Evolutionary conservation across 2,888 invertebrate genomes (phyloP).

Genomic region (Enoplolaimus lenunculus): DNA sequence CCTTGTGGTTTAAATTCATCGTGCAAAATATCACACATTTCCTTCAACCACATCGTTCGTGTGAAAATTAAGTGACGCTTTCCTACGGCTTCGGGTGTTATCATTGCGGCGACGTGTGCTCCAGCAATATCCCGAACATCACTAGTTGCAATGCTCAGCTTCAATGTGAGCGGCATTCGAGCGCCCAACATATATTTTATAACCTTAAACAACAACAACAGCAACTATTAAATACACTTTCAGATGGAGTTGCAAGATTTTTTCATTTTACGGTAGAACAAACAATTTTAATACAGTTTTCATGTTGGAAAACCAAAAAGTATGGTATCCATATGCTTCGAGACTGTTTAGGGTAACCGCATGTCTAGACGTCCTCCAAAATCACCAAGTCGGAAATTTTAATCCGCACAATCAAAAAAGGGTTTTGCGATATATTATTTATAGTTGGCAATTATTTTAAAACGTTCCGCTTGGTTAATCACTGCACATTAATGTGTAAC

Average conservation of each 20-base stretch:
- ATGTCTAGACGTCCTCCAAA: no score
- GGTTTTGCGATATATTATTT: no score
- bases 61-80: conserved; percentile 43
- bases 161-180: conserved; percentile 41
- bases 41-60: conserved; percentile 45
- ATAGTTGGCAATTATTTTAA: no score
- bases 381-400: no score
- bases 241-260: not conserved
- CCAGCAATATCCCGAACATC: conserved; percentile 49
- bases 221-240: not conserved
- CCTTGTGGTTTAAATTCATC: conserved; percentile 47
- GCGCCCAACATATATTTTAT: conserved; percentile 15
- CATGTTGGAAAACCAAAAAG: no score
- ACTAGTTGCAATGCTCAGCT: conserved; percentile 44
- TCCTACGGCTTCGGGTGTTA: conserved; percentile 43
- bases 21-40: conserved; percentile 44
- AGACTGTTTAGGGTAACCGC: no score
- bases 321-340: no score
- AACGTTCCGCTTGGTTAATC: no score
- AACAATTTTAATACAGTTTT: no score
- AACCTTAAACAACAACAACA: not conserved
- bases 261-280: no score
- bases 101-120: conserved; percentile 47
- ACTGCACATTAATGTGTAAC: no score
- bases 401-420: no score